phyloP scores from a whole-genome alignment of 1,140 invertebrate genomes.

The Eulimnadia texana region DNA sequence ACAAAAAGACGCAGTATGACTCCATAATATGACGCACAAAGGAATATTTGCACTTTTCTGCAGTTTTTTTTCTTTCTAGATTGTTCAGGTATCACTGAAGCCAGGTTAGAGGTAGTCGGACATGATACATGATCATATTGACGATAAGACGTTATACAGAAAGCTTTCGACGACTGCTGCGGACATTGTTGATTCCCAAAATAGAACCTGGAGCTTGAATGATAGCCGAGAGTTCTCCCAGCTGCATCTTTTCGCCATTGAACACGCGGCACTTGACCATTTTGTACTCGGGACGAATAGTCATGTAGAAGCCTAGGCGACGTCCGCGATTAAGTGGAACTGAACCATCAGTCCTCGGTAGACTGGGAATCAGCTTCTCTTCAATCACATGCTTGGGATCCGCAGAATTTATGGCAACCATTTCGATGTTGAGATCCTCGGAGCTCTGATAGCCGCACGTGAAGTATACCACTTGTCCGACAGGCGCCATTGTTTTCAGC shows the following conservation, averaged over 20 bases:
- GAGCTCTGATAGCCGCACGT: constrained; percentile 36
- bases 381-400: not conserved
- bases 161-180: too few relatives aligned
- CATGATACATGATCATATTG: too few relatives aligned
- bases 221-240: constrained; percentile 26
- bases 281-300: constrained; percentile 23
- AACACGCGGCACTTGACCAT: constrained; percentile 27
- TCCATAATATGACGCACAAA: too few relatives aligned
- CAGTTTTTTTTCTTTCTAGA: too few relatives aligned
- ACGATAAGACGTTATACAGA: too few relatives aligned
- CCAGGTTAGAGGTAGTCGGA: too few relatives aligned
- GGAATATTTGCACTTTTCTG: too few relatives aligned
- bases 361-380: not conserved
- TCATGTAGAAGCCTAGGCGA: constrained; percentile 13
- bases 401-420: constrained; percentile 24
- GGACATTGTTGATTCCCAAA: too few relatives aligned
- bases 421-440: constrained; percentile 30
- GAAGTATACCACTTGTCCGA: constrained; percentile 30
- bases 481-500: constrained; percentile 26
- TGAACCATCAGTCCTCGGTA: constrained; percentile 2
- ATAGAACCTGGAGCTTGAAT: constrained; percentile 22
- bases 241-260: constrained; percentile 22
- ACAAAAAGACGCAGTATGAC: too few relatives aligned
- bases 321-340: not conserved
- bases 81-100: too few relatives aligned